Evolutionary conservation across 2,113 vertebrate species (phyloP).

Genomic region (Dicentrarchus labrax): DNA sequence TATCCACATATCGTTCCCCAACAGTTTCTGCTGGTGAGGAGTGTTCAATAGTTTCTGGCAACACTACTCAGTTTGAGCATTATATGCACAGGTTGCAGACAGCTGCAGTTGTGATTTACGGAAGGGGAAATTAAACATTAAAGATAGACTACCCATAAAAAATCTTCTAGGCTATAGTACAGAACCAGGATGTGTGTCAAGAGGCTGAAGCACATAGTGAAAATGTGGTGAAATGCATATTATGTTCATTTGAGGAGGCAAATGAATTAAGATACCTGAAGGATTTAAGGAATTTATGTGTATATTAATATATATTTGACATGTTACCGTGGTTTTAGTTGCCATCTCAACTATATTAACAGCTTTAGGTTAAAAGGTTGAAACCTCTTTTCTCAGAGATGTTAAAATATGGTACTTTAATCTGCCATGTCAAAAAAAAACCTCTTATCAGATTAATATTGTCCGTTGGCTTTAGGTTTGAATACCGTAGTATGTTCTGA

Average conservation of each 20-base stretch:
- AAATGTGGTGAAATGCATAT: too few species aligned
- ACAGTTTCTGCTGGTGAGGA: neutral
- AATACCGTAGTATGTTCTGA: conserved; percentile 54
- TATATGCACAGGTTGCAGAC: neutral
- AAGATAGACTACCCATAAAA: neutral
- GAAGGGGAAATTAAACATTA: neutral
- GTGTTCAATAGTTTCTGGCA: neutral
- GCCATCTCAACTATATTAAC: neutral
- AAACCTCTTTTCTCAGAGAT: neutral
- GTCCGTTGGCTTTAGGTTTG: conserved; percentile 43
- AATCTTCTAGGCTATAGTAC: neutral
- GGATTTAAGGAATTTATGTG: neutral
- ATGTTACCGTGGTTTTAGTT: neutral
- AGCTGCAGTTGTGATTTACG: conserved; percentile 1
- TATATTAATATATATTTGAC: neutral
- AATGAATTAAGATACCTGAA: neutral
- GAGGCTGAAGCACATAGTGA: too few species aligned
- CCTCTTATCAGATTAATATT: neutral
- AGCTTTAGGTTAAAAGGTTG: neutral
- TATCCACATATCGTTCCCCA: neutral
- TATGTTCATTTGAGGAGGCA: neutral
- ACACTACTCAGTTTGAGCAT: neutral
- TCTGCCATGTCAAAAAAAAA: conserved; percentile 25
- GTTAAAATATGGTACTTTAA: neutral
- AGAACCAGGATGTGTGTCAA: too few species aligned